Evolutionary conservation across 1,140 invertebrate genomes (phyloP).

Genomic region (Rhagoletis zephyria): DNA sequence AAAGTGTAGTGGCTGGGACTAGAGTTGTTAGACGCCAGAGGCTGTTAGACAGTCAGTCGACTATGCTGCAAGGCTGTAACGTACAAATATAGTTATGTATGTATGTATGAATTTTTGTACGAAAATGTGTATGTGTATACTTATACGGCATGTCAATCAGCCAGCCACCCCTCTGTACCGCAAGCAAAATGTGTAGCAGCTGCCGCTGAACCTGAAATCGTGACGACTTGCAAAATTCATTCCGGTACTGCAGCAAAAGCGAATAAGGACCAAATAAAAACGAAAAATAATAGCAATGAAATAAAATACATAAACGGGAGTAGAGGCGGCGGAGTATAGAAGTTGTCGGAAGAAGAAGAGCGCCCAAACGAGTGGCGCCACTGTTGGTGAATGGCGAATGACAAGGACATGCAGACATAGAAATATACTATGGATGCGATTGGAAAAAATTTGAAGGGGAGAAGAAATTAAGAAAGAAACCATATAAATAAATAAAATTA

Average conservation of each 20-base stretch:
- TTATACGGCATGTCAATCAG: not conserved
- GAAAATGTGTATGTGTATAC: not conserved
- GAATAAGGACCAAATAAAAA: not conserved
- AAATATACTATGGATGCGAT: not conserved
- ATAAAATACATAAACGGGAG: slow-evolving; percentile 38
- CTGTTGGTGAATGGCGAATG: not conserved
- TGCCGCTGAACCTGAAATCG: slow-evolving; percentile 38
- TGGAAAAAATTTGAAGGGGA: too few species aligned
- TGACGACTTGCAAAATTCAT: slow-evolving; percentile 43
- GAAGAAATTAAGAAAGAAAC: too few species aligned
- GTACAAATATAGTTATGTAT: not conserved
- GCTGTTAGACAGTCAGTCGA: slow-evolving; percentile 4
- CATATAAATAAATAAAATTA: too few species aligned
- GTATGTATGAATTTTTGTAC: too few species aligned
- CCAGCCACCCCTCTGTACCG: not conserved
- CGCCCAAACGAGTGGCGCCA: not conserved
- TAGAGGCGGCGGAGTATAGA: not conserved
- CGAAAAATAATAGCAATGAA: slow-evolving; percentile 18
- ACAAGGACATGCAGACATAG: not conserved
- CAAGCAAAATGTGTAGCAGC: slow-evolving; percentile 6
- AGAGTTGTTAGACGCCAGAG: slow-evolving; percentile 40
- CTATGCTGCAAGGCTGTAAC: not conserved
- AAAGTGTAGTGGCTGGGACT: slow-evolving; percentile 19
- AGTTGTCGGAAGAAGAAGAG: not conserved
- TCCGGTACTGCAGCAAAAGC: not conserved